A percentile compares a stretch with the other conserved stretches of the same genome.
Evolutionary conservation across 2,113 vertebrate species (phyloP).

Genomic region (Gorsachius goisagi): DNA sequence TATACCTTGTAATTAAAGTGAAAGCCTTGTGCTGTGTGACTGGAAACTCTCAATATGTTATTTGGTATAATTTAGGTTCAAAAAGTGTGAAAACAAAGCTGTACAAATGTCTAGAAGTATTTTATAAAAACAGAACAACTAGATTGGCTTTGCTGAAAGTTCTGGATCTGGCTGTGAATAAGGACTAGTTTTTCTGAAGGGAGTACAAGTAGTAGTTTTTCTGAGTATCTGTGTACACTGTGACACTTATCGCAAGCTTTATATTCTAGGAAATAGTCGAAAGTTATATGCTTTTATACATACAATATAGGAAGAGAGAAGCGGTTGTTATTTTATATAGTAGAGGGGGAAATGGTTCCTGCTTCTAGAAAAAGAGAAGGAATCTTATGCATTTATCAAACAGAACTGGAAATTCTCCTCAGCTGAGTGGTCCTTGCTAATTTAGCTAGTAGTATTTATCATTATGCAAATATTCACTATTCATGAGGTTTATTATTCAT

Average conservation of each 20-base stretch:
- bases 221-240: neutral
- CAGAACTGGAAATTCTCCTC: neutral
- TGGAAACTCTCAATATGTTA: neutral
- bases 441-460: neutral
- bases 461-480: neutral
- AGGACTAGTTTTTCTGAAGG: neutral
- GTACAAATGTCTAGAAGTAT: neutral
- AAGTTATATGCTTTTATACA: neutral
- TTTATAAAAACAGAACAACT: neutral
- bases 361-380: neutral
- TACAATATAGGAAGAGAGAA: neutral
- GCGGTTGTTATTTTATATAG: neutral
- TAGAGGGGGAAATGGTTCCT: neutral
- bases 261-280: neutral
- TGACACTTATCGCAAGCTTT: neutral
- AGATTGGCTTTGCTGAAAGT: neutral
- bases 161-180: neutral
- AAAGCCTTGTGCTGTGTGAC: neutral
- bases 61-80: neutral
- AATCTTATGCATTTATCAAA: neutral
- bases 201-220: neutral
- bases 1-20: neutral
- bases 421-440: neutral
- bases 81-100: neutral
- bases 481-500: neutral